phyloP scores from a whole-genome alignment of 1,140 invertebrate species.

The Trichonephila clavipes region DNA sequence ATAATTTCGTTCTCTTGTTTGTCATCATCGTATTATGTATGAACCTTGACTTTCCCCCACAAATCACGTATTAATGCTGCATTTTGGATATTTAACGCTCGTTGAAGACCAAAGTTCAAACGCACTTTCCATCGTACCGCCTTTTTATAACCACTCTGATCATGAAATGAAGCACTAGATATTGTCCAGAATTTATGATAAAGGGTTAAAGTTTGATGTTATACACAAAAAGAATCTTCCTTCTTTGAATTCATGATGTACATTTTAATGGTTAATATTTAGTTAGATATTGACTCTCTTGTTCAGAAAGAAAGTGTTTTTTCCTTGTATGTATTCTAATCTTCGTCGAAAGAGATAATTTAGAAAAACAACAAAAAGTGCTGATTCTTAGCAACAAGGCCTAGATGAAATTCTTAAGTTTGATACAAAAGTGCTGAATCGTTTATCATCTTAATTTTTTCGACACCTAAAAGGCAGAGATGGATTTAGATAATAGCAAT shows the following conservation, averaged over 20 bases:
- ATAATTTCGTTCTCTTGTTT: neutral
- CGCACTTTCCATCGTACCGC: neutral
- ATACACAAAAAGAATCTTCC: neutral
- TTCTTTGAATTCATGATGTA: neutral
- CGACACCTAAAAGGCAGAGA: too few relatives aligned
- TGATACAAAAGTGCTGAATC: too few relatives aligned
- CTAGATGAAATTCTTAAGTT: too few relatives aligned
- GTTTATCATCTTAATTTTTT: too few relatives aligned
- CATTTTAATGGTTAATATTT: conserved; percentile 28
- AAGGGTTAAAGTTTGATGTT: neutral
- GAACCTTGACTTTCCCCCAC: conserved; percentile 2
- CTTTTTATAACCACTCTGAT: conserved; percentile 11
- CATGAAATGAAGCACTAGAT: neutral
- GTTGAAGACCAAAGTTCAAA: conserved; percentile 15
- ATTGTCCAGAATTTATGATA: neutral
- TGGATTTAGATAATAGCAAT: too few relatives aligned
- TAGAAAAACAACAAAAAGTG: too few relatives aligned
- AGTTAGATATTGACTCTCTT: neutral
- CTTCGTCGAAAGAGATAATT: too few relatives aligned
- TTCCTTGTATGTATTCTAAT: too few relatives aligned
- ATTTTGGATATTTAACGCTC: conserved; percentile 4
- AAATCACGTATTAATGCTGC: conserved; percentile 26
- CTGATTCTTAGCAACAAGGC: too few relatives aligned
- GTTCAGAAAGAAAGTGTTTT: too few relatives aligned
- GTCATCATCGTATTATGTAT: neutral